Conservation (phyloP, 1,140 invertebrate species). For the Cotesia chilonis region DNA sequence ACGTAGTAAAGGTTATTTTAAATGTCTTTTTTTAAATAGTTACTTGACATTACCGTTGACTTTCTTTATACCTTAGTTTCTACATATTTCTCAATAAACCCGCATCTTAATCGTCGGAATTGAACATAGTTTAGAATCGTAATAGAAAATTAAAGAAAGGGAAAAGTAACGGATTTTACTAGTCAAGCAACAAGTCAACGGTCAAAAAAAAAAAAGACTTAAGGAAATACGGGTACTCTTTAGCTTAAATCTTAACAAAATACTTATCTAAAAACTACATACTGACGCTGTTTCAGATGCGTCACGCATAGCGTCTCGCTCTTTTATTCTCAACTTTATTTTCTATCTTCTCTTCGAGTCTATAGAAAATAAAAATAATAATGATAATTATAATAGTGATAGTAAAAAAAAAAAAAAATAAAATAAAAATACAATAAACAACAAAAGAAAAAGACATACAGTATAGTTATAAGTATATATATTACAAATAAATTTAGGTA, state of each 20-base stretch:
- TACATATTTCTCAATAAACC: neutral
- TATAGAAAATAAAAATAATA: no score
- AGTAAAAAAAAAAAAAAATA: neutral
- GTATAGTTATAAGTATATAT: neutral
- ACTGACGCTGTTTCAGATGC: neutral
- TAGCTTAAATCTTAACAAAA: neutral
- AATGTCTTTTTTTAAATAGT: slow-evolving; percentile 8
- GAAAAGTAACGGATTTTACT: no score
- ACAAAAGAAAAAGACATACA: slow-evolving; percentile 1
- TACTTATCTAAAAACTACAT: neutral
- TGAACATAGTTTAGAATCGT: no score
- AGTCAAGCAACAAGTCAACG: no score
- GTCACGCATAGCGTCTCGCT: neutral
- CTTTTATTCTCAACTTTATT: slow-evolving; percentile 1
- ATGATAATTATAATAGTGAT: no score
- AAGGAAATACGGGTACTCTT: no score
- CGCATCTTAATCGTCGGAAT: no score
- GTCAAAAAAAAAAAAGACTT: no score
- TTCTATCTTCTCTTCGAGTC: neutral
- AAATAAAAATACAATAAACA: neutral
- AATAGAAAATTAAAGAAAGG: no score
- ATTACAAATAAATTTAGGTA: no score
- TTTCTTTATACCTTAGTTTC: neutral
- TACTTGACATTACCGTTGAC: neutral
- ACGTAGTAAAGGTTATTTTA: slow-evolving; percentile 38